These are phyloP conservation scores for Globia sparganii DNA, from an alignment of 2,888 invertebrate genomes.

Conservation along the genomic window DNA sequence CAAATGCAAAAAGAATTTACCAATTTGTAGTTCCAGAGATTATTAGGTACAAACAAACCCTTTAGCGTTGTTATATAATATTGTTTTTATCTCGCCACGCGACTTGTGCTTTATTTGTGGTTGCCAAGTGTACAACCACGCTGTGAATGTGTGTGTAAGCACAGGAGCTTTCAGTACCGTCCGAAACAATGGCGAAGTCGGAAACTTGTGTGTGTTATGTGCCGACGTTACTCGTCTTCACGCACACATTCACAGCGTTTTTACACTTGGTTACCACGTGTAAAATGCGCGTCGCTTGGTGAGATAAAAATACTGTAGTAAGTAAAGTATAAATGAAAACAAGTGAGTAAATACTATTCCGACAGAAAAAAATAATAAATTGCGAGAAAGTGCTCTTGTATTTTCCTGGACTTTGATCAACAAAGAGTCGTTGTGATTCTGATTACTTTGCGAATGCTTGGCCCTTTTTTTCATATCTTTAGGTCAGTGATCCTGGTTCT, in stretches of 20 bases:
- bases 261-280: background rate
- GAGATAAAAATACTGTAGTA: background rate
- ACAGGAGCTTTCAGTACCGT: background rate
- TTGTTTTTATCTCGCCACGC: background rate
- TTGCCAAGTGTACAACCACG: background rate
- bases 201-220: background rate
- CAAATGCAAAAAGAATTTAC: background rate
- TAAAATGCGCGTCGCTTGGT: background rate
- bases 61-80: background rate
- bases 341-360: slow-evolving; percentile 13
- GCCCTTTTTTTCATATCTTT: slow-evolving; percentile 48
- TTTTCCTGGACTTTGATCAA: slow-evolving; percentile 60
- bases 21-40: background rate
- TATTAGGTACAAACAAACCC: background rate
- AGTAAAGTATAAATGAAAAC: background rate
- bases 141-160: background rate
- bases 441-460: slow-evolving; percentile 51
- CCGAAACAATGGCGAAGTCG: background rate
- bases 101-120: background rate
- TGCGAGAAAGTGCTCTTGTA: slow-evolving; percentile 27
- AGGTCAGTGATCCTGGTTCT: slow-evolving; percentile 45
- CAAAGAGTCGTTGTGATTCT: slow-evolving; percentile 49
- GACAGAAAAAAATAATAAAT: slow-evolving; percentile 7
- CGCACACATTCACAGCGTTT: background rate
- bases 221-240: background rate